A percentile compares a stretch with the other conserved stretches of the same genome.
Evolutionary conservation across 92 coral and sea anemone species (phyloP).

Genomic region (Montipora capitata): DNA sequence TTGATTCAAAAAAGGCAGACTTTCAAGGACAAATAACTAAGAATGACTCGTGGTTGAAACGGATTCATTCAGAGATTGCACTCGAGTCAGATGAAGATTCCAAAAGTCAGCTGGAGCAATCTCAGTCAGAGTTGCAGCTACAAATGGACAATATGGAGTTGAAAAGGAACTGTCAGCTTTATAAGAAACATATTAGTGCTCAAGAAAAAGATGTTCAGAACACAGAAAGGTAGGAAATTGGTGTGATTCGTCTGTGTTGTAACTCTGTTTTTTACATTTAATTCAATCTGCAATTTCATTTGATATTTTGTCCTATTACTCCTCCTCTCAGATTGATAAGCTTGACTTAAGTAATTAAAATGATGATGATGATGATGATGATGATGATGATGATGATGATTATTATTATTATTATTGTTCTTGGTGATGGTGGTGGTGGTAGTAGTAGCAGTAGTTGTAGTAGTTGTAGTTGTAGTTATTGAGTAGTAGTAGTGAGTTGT

Average conservation of each 20-base stretch:
- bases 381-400: too few relatives aligned
- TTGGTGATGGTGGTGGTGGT: too few relatives aligned
- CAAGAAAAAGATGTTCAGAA: conserved; percentile 85
- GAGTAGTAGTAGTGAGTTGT: too few relatives aligned
- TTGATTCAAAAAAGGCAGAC: conserved; percentile 70
- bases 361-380: too few relatives aligned
- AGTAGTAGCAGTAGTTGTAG: too few relatives aligned
- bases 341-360: too few relatives aligned
- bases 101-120: conserved; percentile 48
- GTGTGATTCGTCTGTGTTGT: not conserved
- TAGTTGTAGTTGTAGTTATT: too few relatives aligned
- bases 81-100: conserved; percentile 52
- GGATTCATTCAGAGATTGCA: conserved; percentile 78
- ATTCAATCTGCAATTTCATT: too few relatives aligned
- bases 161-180: conserved; percentile 90
- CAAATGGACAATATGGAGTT: conserved; percentile 83
- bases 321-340: too few relatives aligned
- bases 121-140: conserved; percentile 49
- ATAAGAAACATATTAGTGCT: conserved; percentile 77
- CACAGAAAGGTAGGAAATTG: conserved; percentile 83
- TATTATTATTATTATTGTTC: too few relatives aligned
- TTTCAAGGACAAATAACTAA: conserved; percentile 76
- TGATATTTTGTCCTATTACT: too few relatives aligned
- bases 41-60: conserved; percentile 83
- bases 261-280: too few relatives aligned